phyloP scores from a whole-genome alignment of 2,888 invertebrate genomes.

The Pocota personata region DNA sequence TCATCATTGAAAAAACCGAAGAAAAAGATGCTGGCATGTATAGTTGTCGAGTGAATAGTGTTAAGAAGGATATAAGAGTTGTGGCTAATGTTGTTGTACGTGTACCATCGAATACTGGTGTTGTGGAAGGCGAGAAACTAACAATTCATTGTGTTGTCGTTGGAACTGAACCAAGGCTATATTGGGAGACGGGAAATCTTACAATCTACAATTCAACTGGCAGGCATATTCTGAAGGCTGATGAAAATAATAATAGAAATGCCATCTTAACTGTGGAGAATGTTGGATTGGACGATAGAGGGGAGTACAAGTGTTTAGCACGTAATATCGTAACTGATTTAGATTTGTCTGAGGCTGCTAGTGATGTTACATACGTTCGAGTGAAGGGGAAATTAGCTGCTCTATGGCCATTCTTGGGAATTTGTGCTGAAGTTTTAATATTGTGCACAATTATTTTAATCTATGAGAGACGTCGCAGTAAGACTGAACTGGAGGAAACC shows the following conservation, averaged over 20 bases:
- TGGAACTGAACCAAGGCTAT: slow-evolving; percentile 87
- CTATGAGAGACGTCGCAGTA: slow-evolving; percentile 97
- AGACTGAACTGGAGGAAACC: slow-evolving; percentile 95
- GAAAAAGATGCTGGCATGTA: slow-evolving; percentile 87
- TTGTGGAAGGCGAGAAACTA: slow-evolving; percentile 93
- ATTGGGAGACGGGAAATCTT: slow-evolving; percentile 86
- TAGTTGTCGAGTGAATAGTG: slow-evolving; percentile 84
- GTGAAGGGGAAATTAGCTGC: slow-evolving; percentile 96
- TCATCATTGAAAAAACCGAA: slow-evolving; percentile 83
- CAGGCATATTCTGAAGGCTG: slow-evolving; percentile 83
- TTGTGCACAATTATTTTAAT: slow-evolving; percentile 97
- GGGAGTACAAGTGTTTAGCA: slow-evolving; percentile 87
- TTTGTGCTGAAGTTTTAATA: slow-evolving; percentile 96
- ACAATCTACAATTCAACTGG: slow-evolving; percentile 82
- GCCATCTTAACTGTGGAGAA: slow-evolving; percentile 87
- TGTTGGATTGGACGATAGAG: slow-evolving; percentile 88
- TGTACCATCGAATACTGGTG: slow-evolving; percentile 87
- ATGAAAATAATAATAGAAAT: slow-evolving; percentile 85
- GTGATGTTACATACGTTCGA: slow-evolving; percentile 85
- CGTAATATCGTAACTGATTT: slow-evolving; percentile 82
- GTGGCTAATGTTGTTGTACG: slow-evolving; percentile 85
- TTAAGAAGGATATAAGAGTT: slow-evolving; percentile 79
- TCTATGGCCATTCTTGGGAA: slow-evolving; percentile 98
- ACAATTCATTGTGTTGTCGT: slow-evolving; percentile 88
- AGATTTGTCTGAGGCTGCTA: slow-evolving; percentile 79